Evolutionary conservation across 2,888 invertebrate genomes (phyloP).

Genomic region (Cheilosia grossa): DNA sequence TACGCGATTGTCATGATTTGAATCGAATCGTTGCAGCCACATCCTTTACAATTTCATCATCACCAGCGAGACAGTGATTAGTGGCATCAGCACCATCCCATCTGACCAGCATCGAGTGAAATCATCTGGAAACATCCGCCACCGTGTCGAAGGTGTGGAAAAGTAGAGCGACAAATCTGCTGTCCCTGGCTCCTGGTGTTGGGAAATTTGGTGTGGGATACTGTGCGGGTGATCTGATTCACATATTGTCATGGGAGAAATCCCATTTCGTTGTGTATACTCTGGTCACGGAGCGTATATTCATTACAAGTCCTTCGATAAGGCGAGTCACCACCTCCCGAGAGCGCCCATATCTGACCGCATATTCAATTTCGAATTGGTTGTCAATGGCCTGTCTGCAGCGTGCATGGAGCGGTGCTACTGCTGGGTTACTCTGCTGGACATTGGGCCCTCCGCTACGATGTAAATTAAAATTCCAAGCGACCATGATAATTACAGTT

Average conservation of each 20-base stretch:
- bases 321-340: constrained; percentile 31
- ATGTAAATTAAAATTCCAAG: constrained; percentile 55
- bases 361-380: constrained; percentile 51
- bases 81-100: constrained; percentile 35
- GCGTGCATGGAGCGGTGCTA: constrained; percentile 21
- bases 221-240: not conserved
- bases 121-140: constrained; percentile 57
- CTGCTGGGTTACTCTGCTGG: constrained; percentile 2
- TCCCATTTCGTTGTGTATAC: constrained; percentile 54
- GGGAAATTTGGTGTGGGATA: not conserved
- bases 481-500: constrained; percentile 51
- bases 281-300: constrained; percentile 63
- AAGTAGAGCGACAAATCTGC: constrained; percentile 38
- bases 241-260: not conserved
- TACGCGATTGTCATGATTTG: constrained; percentile 48
- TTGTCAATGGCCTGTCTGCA: constrained; percentile 54
- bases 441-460: constrained; percentile 3
- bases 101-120: constrained; percentile 33
- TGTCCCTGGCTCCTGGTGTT: constrained; percentile 2
- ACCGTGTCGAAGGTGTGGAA: constrained; percentile 51
- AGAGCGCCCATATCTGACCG: constrained; percentile 35
- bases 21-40: constrained; percentile 37
- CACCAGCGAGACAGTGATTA: constrained; percentile 62
- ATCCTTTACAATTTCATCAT: constrained; percentile 58
- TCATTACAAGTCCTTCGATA: constrained; percentile 61